Conservation (phyloP, 2,888 invertebrate genomes). For the Stenurella melanura region DNA sequence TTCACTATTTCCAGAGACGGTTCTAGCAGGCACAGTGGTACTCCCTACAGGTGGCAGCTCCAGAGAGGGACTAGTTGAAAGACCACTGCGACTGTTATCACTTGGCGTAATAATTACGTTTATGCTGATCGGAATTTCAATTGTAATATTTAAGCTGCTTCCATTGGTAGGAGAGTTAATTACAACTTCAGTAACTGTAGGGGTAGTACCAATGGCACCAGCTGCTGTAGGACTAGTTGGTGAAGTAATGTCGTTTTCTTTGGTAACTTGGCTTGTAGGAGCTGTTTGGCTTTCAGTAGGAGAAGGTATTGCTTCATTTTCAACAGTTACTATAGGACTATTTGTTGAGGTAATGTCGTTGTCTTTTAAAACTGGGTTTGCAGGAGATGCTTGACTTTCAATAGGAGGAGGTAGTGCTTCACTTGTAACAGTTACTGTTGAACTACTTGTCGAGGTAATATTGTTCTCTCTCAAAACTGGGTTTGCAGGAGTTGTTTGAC, state of each 20-base stretch:
- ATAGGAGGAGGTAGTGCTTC: not conserved
- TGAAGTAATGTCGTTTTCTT: not conserved
- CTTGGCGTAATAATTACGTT: constrained; percentile 45
- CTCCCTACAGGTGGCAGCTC: not conserved
- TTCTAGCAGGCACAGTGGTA: not conserved
- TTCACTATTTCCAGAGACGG: not conserved
- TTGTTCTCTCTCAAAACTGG: not conserved
- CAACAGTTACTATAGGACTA: not conserved
- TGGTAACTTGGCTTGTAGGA: not conserved
- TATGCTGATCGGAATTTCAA: constrained; percentile 40
- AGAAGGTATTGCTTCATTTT: not conserved
- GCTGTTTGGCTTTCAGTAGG: not conserved
- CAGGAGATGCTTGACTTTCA: not conserved
- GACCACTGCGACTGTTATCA: not conserved
- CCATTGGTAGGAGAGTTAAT: not conserved
- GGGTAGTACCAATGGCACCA: not conserved
- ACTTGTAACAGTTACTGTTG: not conserved
- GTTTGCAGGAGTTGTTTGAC: not conserved
- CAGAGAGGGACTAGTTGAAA: not conserved
- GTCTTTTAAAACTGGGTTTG: not conserved
- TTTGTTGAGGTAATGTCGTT: not conserved
- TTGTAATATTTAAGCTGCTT: constrained; percentile 17
- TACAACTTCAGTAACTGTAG: constrained; percentile 17
- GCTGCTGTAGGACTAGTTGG: not conserved
- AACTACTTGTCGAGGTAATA: not conserved